phyloP scores from a whole-genome alignment of 1,140 invertebrate species.

The Schlechtendalia chinensis region DNA sequence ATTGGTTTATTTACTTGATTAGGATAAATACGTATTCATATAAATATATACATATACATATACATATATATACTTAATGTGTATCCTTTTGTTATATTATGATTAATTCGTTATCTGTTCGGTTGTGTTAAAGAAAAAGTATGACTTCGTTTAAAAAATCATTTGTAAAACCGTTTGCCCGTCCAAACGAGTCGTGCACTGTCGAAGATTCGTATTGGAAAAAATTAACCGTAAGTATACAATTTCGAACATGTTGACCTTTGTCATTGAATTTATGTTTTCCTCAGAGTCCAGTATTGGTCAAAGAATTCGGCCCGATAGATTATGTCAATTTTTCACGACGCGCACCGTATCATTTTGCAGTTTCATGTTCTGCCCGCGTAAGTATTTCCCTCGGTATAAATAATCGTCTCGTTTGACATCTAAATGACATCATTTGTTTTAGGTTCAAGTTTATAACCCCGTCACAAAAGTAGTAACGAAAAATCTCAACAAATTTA shows the following conservation, averaged over 20 bases:
- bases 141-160: constrained; percentile 46
- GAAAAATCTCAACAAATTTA: constrained; percentile 83
- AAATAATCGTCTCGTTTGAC: not conserved
- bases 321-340: constrained; percentile 89
- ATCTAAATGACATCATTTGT: constrained; percentile 6
- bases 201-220: constrained; percentile 83
- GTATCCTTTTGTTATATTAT: not conserved
- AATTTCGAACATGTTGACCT: not conserved
- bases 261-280: constrained; percentile 52
- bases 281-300: constrained; percentile 76
- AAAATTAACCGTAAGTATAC: constrained; percentile 69
- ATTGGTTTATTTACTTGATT: not conserved
- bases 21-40: too few relatives aligned
- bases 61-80: not conserved
- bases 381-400: constrained; percentile 59
- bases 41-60: not conserved
- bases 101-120: not conserved
- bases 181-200: constrained; percentile 53
- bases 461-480: constrained; percentile 79
- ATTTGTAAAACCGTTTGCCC: constrained; percentile 37
- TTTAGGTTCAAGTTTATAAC: constrained; percentile 81
- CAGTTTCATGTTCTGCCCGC: constrained; percentile 84
- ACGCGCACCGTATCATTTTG: constrained; percentile 81
- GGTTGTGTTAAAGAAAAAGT: not conserved
- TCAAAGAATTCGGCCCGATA: constrained; percentile 89